A percentile compares a stretch with the other conserved stretches of the same genome.
Evolutionary conservation across 2,888 invertebrate genomes (phyloP).

Genomic region (Erebia epiphron): DNA sequence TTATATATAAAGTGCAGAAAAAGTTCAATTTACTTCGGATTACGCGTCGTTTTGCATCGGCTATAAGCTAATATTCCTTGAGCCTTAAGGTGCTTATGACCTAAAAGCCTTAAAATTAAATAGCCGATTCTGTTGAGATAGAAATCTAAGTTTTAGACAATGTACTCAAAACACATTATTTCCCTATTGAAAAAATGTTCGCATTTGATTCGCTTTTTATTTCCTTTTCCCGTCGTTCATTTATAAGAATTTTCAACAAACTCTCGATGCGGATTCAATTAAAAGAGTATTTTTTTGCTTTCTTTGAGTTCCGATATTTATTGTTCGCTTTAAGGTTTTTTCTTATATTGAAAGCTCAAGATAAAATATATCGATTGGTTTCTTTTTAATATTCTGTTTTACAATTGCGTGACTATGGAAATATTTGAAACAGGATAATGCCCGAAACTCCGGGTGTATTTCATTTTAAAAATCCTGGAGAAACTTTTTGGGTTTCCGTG

Average conservation of each 20-base stretch:
- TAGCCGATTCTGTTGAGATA: too few species aligned
- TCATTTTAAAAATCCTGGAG: not conserved
- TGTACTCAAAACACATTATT: slow-evolving; percentile 36
- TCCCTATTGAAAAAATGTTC: slow-evolving; percentile 40
- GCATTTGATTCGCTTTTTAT: slow-evolving; percentile 37
- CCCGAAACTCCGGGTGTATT: not conserved
- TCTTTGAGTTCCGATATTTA: slow-evolving; percentile 36
- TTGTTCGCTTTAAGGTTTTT: slow-evolving; percentile 18
- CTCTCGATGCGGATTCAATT: slow-evolving; percentile 38
- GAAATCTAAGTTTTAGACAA: too few species aligned
- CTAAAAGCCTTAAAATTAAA: too few species aligned
- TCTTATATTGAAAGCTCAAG: slow-evolving; percentile 1
- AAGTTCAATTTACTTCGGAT: too few species aligned
- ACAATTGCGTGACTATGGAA: not conserved
- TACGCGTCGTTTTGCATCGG: not conserved
- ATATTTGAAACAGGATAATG: not conserved
- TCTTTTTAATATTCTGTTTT: not conserved
- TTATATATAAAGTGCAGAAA: too few species aligned
- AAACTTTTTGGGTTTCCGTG: too few species aligned
- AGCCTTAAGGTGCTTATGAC: too few species aligned
- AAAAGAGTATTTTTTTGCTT: slow-evolving; percentile 38
- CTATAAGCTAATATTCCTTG: not conserved
- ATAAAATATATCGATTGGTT: slow-evolving; percentile 18
- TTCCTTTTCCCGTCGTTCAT: slow-evolving; percentile 33
- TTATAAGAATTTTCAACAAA: slow-evolving; percentile 33